phyloP scores from a whole-genome alignment of 2,113 vertebrate genomes.

The Cyrtonyx montezumae region DNA sequence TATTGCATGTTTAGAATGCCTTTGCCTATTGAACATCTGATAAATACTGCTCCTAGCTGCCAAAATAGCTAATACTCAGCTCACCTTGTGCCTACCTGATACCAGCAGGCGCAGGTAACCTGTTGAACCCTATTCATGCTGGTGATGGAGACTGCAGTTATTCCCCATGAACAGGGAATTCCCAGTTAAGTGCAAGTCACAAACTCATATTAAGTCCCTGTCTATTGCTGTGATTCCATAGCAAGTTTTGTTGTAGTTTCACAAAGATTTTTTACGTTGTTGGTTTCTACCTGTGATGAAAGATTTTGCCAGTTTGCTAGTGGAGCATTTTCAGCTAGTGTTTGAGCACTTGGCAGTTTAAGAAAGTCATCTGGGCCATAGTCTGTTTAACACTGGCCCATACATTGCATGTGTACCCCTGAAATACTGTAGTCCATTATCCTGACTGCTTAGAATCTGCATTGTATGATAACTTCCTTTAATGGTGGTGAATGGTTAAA shows the following conservation, averaged over 20 bases:
- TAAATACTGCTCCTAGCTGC: conserved; percentile 55
- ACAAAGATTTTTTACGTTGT: neutral
- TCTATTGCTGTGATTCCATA: neutral
- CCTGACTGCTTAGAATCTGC: neutral
- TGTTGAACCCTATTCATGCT: too few species aligned
- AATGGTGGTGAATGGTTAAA: neutral
- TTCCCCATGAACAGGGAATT: too few species aligned
- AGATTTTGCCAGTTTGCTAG: neutral
- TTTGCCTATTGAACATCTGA: conserved; percentile 62
- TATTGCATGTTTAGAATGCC: conserved; percentile 64
- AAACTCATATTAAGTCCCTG: neutral
- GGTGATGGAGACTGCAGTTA: too few species aligned
- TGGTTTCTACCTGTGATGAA: neutral
- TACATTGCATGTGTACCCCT: neutral
- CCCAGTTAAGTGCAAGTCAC: too few species aligned
- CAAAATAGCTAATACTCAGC: conserved; percentile 55
- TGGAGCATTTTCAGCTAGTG: neutral
- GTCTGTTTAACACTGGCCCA: neutral
- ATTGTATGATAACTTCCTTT: neutral
- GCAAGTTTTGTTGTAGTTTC: neutral
- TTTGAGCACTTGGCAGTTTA: neutral
- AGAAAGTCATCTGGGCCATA: neutral
- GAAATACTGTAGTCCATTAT: neutral
- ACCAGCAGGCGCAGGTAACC: too few species aligned
- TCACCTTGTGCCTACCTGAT: too few species aligned